Base-by-base conservation (phyloP, 1,140 invertebrate species). In the Gonatopus flavifemur region DNA sequence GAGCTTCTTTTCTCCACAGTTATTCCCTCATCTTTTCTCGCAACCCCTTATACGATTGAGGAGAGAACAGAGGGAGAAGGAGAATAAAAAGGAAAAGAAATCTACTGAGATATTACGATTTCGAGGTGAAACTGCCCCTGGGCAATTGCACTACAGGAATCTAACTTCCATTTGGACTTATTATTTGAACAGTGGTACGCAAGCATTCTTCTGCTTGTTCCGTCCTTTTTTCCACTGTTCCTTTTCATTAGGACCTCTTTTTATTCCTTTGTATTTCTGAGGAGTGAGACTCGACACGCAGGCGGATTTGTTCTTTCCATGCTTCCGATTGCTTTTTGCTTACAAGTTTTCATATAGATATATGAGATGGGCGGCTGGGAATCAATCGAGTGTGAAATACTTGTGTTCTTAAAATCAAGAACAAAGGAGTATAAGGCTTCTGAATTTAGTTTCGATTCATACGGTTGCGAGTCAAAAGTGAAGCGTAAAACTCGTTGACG, bases 171-270 rank as follows among this genome's bases (percentile, higher is more conserved):
- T 67, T 66, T 52, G 60, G 56, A 67, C 66, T 69, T 72, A 69
- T 72, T 71, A 69, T 72, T 71, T 72, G 69, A 66, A 69, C 64
- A 67, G 59, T 55, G 54, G 57, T 53, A 50, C n/a, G 55, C 38
- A 20, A 64, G 57, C 53, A 50, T 52, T 55, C 39, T 49, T 44
- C 22, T 48, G 41, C 49, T 57, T 62, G 52, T 52, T 50, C 19
- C 43, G 43, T 41, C 40, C 24, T 16, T 36, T 10, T 10, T 36
- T 8, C 15, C 15, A 16, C 33, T 2, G 33, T 35, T 13, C n/a
- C n/a, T n/a, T 35, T 35, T 13, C 32, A 6, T 15, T 16, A 8
- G 10, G n/a, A n/a, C 19, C 22, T 30, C 43, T 30, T 39, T 37
- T 38, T 55, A 36, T 46, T 28, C 36, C 24, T 37, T 24, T 38